These are phyloP conservation scores for Neofelis nebulosa DNA, from an alignment of 2,113 vertebrate species.

Conservation along the genomic window DNA sequence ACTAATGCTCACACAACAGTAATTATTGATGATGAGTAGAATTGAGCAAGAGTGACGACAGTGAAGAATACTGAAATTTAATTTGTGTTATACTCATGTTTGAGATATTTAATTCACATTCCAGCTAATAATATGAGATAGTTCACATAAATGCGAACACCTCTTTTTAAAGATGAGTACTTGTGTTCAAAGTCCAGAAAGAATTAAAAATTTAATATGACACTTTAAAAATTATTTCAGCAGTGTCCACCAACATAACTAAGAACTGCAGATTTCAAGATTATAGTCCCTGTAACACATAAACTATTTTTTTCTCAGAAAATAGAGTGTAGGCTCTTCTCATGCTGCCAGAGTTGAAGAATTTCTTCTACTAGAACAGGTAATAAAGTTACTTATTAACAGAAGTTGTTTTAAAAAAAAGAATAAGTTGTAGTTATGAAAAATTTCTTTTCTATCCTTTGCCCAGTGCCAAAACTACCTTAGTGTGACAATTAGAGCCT, in stretches of 20 bases:
- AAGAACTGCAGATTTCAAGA: not conserved
- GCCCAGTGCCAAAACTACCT: not conserved
- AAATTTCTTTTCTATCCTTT: not conserved
- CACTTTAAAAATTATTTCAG: not conserved
- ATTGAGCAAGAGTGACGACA: not conserved
- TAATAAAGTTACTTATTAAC: not conserved
- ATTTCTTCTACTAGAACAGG: not conserved
- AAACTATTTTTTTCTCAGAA: not conserved
- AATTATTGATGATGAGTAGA: not conserved
- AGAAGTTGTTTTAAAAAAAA: not conserved
- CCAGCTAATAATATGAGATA: not conserved
- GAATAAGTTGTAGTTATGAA: not conserved
- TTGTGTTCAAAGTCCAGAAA: slow-evolving; percentile 1
- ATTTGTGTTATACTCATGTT: slow-evolving; percentile 19
- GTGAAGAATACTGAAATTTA: not conserved
- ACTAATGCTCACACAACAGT: not conserved
- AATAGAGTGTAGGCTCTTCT: not conserved
- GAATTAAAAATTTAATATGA: not conserved
- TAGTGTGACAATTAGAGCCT: not conserved
- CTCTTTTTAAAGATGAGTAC: not conserved
- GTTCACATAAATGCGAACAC: not conserved
- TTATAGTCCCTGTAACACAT: not conserved
- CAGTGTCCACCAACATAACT: not conserved
- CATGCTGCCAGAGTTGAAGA: not conserved
- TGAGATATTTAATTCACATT: not conserved